Evolutionary conservation across 2,888 invertebrate genomes (phyloP), one percentile per base, ranked within the genome.

Genomic region (Latheticus oryzae): DNA sequence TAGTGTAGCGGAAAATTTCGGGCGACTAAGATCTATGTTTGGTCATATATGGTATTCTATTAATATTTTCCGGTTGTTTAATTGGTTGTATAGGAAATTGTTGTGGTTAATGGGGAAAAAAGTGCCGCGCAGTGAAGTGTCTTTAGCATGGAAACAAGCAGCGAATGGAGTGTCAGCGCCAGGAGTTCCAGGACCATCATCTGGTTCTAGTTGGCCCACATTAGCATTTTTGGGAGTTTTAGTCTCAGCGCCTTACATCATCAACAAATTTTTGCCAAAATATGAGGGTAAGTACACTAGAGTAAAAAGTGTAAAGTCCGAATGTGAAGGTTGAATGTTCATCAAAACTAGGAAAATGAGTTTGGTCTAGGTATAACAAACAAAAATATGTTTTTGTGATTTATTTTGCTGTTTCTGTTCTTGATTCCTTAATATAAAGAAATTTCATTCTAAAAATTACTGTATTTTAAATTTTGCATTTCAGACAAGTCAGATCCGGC

Each of bases 1-100:
- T 42, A 95, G 96, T 56, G 96, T 98, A 1, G 97, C 97, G 3
- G 97, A 98, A 65, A 97, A 97, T 79, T 91, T 98, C 75, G 90
- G 93, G 2, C 83, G 91, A 35, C 79, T 97, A 55, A 84, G 91
- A 59, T 85, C 88, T 2, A 87, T 95, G 67, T 89, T 98, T 70
- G 87, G 89, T 1, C 92, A 94, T 72, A 85, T 97, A 64, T 88
- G 95, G 84, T 90, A 93, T 38, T 89, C 95, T 0, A 86, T 97
- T 70, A 91, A 95, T 3, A 81, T 96, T 19, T 84, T 96, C 35
- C 82, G 92, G 61, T 85, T 89, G 9, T 72, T 95, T 2, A 88
- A 87, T 65, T 95, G 93, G 91, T 79, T 95, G 13, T 88, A 90
- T 67, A 85, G 87, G 66, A 90, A 87, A 74, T 77, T 93, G n/a